phyloP scores from a whole-genome alignment of 64 coral and sea anemone species.

The Dendrophyllia cribrosa region DNA sequence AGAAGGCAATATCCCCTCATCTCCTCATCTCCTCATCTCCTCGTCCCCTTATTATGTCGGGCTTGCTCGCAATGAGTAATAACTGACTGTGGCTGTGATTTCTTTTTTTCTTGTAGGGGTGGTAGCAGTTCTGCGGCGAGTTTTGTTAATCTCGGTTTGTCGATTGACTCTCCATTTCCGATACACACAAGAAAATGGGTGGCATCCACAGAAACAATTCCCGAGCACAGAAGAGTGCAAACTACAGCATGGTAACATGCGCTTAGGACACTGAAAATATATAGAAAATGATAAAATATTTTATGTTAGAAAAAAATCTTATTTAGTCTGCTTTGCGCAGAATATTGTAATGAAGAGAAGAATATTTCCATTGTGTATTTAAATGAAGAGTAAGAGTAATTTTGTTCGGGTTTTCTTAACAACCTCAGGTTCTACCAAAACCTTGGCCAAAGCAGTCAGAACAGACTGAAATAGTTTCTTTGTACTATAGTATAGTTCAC shows the following conservation, averaged over 20 bases:
- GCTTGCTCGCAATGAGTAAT: too few species aligned
- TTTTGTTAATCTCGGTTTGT: conserved; percentile 92
- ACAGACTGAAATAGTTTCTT: too few species aligned
- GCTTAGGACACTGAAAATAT: not conserved
- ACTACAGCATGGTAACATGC: conserved; percentile 32
- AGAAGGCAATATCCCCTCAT: too few species aligned
- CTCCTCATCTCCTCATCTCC: too few species aligned
- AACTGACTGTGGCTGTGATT: too few species aligned
- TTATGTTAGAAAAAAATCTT: not conserved
- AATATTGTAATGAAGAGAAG: not conserved
- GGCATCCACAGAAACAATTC: conserved; percentile 28
- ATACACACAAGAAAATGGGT: conserved; percentile 30
- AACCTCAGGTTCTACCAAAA: too few species aligned
- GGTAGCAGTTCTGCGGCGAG: conserved; percentile 88
- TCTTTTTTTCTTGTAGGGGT: conserved; percentile 60
- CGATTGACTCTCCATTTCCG: conserved; percentile 88
- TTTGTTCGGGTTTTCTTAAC: not conserved
- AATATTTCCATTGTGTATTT: conserved; percentile 25
- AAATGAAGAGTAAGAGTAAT: not conserved
- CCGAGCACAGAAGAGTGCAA: conserved; percentile 30
- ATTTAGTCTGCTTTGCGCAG: not conserved
- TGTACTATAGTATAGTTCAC: too few species aligned
- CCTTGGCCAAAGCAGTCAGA: too few species aligned
- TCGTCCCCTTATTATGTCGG: too few species aligned
- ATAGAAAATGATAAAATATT: not conserved